Evolutionary conservation across 2,797 vertebrate species (phyloP).

Genomic region (Spinibarbus caldwelli): DNA sequence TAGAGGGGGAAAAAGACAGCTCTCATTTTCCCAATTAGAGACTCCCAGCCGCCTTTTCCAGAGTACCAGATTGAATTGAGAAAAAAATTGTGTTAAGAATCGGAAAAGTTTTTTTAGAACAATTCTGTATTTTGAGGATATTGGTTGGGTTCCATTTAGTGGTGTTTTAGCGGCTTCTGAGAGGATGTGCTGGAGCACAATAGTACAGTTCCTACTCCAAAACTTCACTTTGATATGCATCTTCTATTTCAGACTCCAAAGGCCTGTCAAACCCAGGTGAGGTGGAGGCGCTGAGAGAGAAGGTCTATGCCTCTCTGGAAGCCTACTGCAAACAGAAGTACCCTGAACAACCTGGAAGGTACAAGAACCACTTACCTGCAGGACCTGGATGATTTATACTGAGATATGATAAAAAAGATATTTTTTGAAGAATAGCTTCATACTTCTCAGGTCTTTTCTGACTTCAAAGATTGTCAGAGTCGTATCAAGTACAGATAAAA

Average conservation of each 20-base stretch:
- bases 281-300: slow-evolving; percentile 95
- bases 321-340: slow-evolving; percentile 99
- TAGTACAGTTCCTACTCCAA: slow-evolving; percentile 19
- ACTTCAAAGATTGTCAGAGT: slow-evolving; percentile 17
- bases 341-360: slow-evolving; percentile 98
- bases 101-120: background rate
- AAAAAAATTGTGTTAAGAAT: background rate
- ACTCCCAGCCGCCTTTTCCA: slow-evolving; percentile 36
- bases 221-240: slow-evolving; percentile 5
- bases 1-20: slow-evolving; percentile 32
- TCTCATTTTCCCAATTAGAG: slow-evolving; percentile 52
- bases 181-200: background rate
- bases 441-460: background rate
- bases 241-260: slow-evolving; percentile 87
- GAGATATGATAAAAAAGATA: background rate
- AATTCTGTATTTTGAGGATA: background rate
- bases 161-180: background rate
- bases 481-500: background rate
- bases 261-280: slow-evolving; percentile 94
- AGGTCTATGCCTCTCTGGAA: slow-evolving; percentile 96
- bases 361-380: slow-evolving; percentile 58
- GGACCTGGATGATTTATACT: background rate
- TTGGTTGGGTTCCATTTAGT: background rate
- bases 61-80: slow-evolving; percentile 24
- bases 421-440: background rate